Base-by-base conservation (phyloP, 2,888 invertebrate genomes). In the Eremobia ochroleuca region DNA sequence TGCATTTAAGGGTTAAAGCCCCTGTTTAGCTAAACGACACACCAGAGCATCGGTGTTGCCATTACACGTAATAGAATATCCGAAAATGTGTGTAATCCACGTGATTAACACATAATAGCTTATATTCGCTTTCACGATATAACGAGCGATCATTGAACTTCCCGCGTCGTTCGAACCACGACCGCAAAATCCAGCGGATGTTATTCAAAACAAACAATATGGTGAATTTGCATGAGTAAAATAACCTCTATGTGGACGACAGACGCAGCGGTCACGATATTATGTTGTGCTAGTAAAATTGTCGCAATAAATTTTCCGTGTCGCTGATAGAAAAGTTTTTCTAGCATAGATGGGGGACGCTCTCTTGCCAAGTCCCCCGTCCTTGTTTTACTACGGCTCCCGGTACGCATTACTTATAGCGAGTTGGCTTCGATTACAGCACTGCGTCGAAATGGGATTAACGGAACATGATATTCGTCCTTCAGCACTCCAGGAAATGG, bases 281-380 rank as follows among this genome's bases (percentile, higher is more conserved):
- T 90, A 92, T 91, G 88, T 86, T 88, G 52, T 73, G 81, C 85
- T 85, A 82, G 90, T 88, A 88, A 92, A 93, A 94, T 93, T 93
- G 93, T 93, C 91, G 91, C 92, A 88, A 94, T 94, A 94, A 93
- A 94, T 94, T 93, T 91, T 85, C 88, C 83, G 79, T 86, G 86
- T 86, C 87, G 89, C 86, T 93, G 93, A 94, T 94, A 94, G 95
- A 94, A 94, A 95, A 95, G 88, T 95, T 95, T 92, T 87, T 68
- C 85, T 81, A 85, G 82, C 83, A 88, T 85, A 86, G 87, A 88
- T 82, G 88, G 85, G 73, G 87, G 80, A 73, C 77, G 82, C 73
- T 77, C 77, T 76, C 80, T 89, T 92, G 92, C 91, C 92, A 91
- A 93, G 91, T 90, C 82, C 76, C 77, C 79, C 83, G 75, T 85